phyloP scores from a whole-genome alignment of 2,797 vertebrate species.

The Darevskia mixta region DNA sequence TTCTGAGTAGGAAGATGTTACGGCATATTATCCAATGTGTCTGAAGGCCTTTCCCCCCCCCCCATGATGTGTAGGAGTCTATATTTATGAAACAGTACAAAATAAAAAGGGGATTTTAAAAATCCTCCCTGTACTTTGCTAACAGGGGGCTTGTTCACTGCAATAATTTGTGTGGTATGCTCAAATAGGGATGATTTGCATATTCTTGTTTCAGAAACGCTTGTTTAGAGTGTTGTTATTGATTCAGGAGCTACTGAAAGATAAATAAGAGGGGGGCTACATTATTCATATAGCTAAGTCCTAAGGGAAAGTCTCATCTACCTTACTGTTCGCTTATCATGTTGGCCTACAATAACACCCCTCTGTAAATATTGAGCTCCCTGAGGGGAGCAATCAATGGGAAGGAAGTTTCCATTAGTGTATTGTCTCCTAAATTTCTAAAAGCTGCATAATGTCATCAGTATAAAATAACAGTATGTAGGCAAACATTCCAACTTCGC shows the following conservation, averaged over 20 bases:
- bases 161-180: neutral
- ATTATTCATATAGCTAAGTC: slow-evolving; percentile 39
- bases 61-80: neutral
- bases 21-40: neutral
- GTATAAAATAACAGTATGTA: neutral
- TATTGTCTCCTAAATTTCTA: slow-evolving; percentile 43
- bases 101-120: neutral
- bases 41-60: neutral
- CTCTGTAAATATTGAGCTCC: slow-evolving; percentile 48
- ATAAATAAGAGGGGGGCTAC: neutral
- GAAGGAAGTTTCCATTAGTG: slow-evolving; percentile 50
- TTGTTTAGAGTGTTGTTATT: neutral
- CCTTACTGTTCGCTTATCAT: slow-evolving; percentile 43
- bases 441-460: neutral
- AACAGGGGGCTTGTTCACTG: neutral
- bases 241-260: neutral
- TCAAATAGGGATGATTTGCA: neutral
- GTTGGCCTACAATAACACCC: slow-evolving; percentile 55
- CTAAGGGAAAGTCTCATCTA: slow-evolving; percentile 45
- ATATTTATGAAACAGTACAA: neutral
- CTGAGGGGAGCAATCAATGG: slow-evolving; percentile 46
- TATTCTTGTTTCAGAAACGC: neutral
- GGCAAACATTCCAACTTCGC: neutral
- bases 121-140: neutral
- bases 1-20: slow-evolving; percentile 5